These are phyloP conservation scores for Astatotilapia flaviijosephi DNA, from an alignment of 2,113 vertebrate species.

Conservation along the genomic window DNA sequence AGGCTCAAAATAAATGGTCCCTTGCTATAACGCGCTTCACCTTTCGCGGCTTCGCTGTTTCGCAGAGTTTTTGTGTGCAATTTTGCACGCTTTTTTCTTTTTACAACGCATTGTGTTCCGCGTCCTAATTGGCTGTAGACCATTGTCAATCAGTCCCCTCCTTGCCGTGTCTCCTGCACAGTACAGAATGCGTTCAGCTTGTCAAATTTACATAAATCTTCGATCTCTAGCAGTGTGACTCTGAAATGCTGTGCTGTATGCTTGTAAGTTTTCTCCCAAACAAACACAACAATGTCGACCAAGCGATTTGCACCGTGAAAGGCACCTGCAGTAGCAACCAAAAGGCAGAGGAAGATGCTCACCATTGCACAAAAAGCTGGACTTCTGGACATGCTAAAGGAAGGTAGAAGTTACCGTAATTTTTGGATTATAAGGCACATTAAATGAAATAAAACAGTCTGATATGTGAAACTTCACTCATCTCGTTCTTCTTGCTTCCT, in stretches of 20 bases:
- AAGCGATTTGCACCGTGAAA: fast-evolving
- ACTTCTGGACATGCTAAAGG: not conserved
- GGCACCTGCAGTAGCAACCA: not conserved
- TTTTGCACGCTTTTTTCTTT: not conserved
- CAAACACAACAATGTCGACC: not conserved
- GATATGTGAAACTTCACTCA: not conserved
- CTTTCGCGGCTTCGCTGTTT: fast-evolving
- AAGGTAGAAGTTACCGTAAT: fast-evolving
- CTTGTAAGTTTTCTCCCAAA: not conserved
- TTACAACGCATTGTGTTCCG: not conserved
- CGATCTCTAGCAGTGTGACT: not conserved
- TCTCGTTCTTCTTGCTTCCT: fast-evolving
- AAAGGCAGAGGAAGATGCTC: fast-evolving
- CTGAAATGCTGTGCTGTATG: not conserved
- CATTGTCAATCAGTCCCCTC: not conserved
- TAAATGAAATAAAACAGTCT: fast-evolving
- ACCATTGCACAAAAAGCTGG: not conserved
- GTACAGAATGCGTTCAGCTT: not conserved
- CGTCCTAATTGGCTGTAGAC: not conserved
- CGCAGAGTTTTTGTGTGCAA: not conserved
- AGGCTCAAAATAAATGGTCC: not conserved
- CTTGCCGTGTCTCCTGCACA: not conserved
- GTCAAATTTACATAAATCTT: not conserved
- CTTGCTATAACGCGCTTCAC: not conserved
- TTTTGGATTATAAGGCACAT: fast-evolving